Percentiles rank a stretch among this genome's conserved stretches.
These are phyloP conservation scores for Enteromius viviparus DNA, from an alignment of 2,797 vertebrate genomes.

Conservation along the genomic window DNA sequence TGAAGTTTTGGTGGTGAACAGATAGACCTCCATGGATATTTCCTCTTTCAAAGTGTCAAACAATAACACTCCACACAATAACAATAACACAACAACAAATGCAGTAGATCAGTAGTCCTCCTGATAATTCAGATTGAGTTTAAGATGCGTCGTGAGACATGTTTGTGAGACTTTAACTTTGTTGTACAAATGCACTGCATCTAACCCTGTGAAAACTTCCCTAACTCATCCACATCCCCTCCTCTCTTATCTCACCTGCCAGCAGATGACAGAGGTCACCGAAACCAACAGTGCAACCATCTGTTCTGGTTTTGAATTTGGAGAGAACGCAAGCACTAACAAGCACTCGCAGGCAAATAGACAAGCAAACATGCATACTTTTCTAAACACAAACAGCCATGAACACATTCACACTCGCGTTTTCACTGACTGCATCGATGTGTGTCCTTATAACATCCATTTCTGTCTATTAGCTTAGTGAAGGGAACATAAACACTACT, in stretches of 20 bases:
- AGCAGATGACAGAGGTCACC: constrained; percentile 56
- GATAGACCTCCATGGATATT: background rate
- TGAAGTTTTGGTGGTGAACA: background rate
- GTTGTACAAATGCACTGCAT: background rate
- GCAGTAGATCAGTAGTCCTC: background rate
- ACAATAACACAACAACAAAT: too few species aligned
- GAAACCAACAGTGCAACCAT: constrained; percentile 55
- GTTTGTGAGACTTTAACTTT: background rate
- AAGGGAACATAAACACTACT: constrained; percentile 27
- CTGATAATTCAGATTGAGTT: background rate
- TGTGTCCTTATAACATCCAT: background rate
- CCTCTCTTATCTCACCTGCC: constrained; percentile 36
- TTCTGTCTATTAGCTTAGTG: background rate
- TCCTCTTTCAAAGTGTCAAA: background rate
- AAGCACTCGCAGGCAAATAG: background rate
- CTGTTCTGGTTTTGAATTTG: constrained; percentile 49
- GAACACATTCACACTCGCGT: constrained; percentile 2
- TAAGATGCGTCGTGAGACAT: background rate
- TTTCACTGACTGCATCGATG: background rate
- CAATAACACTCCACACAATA: background rate
- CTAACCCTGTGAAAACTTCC: constrained; percentile 10
- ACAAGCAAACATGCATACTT: constrained; percentile 28
- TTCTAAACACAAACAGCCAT: constrained; percentile 6
- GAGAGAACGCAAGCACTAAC: constrained; percentile 25
- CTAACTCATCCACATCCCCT: background rate